Percentiles rank a stretch among this genome's conserved stretches.
Conservation (phyloP, 2,888 invertebrate species). For the Agapetus fuscipes region DNA sequence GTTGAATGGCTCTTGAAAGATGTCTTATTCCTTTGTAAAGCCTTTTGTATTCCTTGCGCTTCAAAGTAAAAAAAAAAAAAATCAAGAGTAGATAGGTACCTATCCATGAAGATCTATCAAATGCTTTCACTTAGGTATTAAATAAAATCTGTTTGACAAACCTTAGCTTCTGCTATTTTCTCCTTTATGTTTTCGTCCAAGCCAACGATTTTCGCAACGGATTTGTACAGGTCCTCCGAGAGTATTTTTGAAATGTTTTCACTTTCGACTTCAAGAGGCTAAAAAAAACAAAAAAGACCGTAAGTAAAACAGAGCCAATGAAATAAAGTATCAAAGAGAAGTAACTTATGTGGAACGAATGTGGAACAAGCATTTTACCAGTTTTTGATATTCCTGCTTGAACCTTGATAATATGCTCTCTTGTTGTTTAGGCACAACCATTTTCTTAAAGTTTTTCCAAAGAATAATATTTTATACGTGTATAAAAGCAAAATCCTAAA, state of each 20-base stretch:
- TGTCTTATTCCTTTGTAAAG: conserved; percentile 16
- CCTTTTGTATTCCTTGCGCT: conserved; percentile 17
- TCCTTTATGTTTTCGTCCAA: conserved; percentile 19
- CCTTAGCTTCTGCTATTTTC: conserved; percentile 15
- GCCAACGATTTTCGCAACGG: conserved; percentile 18
- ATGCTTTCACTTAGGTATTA: too few relatives aligned
- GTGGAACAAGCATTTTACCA: too few relatives aligned
- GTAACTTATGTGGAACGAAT: too few relatives aligned
- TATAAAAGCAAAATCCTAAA: too few relatives aligned
- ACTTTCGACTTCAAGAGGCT: conserved; percentile 27
- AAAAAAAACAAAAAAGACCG: background rate
- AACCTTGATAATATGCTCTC: too few relatives aligned
- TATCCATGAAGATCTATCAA: background rate
- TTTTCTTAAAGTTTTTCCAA: too few relatives aligned
- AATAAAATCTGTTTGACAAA: too few relatives aligned
- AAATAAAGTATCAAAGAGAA: too few relatives aligned
- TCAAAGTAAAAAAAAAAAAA: background rate
- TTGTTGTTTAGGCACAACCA: too few relatives aligned
- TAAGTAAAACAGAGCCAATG: background rate
- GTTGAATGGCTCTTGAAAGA: conserved; percentile 14
- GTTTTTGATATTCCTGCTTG: too few relatives aligned
- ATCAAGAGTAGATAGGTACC: background rate
- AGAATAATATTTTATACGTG: too few relatives aligned
- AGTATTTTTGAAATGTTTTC: conserved; percentile 30
- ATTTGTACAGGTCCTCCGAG: conserved; percentile 31